Base-by-base conservation (phyloP, 2,888 invertebrate genomes). In the Molanna angustata region DNA sequence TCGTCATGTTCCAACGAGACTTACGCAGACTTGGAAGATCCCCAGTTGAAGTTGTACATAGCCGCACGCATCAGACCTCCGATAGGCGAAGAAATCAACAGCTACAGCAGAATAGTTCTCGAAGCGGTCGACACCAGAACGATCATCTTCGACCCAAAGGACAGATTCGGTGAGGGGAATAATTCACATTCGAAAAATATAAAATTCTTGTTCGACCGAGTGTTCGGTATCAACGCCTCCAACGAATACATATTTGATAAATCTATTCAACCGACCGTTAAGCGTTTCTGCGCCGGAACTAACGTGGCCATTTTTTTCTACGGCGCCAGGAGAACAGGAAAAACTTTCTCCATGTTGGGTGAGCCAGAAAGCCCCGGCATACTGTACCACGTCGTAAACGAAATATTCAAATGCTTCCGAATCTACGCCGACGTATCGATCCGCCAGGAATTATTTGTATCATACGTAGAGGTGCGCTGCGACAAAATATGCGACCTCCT, bases 401-500 rank as follows among this genome's bases (percentile, higher is more conserved):
- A 40, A 9, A 40, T 40, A n/a, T 40, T 40, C 13, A 40, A 40
- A 13, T 13, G 11, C 6, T 2, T 3, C 9, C 3, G 9, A 11
- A 17, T 16, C 6, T 40, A 40, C 11, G n/a, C n/a, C n/a, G n/a
- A n/a, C n/a, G n/a, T n/a, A n/a, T n/a, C n/a, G n/a, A n/a, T n/a
- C n/a, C n/a, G n/a, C n/a, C n/a, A n/a, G n/a, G 19, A 40, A 16
- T 3, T 40, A 2, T 40, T 19, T 11, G 40, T 40, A 18, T 40
- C 40, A 11, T 40, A 40, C 19, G 9, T 40, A 40, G 40, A 40
- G 11, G 17, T 40, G 11, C 19, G 19, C 13, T 19, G 19, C 11
- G 40, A 40, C 17, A 18, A 40, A 18, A 19, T 40, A 2, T 40
- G 19, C 40, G 40, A 40, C 13, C 19, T 40, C 11, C 19, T 40